Evolutionary conservation across 2,113 vertebrate species (phyloP), one percentile per base, ranked within the genome.

Genomic region (Calyptommatus sinebrachiatus): DNA sequence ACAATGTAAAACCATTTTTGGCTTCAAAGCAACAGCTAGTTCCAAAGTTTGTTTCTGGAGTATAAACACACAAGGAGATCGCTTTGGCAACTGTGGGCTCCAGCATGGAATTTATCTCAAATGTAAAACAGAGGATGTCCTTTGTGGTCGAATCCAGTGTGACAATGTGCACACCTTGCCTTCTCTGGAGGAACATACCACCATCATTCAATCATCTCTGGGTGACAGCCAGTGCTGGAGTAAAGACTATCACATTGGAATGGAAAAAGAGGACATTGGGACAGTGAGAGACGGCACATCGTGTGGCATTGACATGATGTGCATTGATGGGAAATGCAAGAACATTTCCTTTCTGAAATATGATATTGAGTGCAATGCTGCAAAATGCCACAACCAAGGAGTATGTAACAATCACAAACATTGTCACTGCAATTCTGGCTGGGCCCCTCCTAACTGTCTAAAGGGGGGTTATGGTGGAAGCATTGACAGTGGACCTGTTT

Each of bases 1-100:
- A 31, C 95, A 96, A 81, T 98, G 97, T 87, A 92, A 75, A 85
- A 65, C 11, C 22, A 92, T 99, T 75, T 98, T 98, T 63, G 97
- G 97, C 60, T 70, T 4, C 45, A 0, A 18, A 0, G 88, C 90
- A 8, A 20, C 0, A 0, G 48, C 28, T 0, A 90, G n/a, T 18
- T 4, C 70, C 8, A 21, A n/a, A 0, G 16, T 0, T 8, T 94
- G 93, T 83, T 94, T 91, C 71, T 5, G 3, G n/a, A 5, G 73
- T 50, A 79, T 94, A 18, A 94, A 94, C 50, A 68, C 0, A 20
- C n/a, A 3, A 68, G 73, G 45, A 1, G 57, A 83, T 77, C 73
- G 88, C 2, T 91, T 90, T 68, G 91, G 92, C 46, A 89, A 93
- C 8, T 94, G 94, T 77, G 92, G 92, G 9, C 1, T 88, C 89